Evolutionary conservation across 2,888 invertebrate genomes (phyloP), one percentile per base, ranked within the genome.

Genomic region (Panorpa germanica): DNA sequence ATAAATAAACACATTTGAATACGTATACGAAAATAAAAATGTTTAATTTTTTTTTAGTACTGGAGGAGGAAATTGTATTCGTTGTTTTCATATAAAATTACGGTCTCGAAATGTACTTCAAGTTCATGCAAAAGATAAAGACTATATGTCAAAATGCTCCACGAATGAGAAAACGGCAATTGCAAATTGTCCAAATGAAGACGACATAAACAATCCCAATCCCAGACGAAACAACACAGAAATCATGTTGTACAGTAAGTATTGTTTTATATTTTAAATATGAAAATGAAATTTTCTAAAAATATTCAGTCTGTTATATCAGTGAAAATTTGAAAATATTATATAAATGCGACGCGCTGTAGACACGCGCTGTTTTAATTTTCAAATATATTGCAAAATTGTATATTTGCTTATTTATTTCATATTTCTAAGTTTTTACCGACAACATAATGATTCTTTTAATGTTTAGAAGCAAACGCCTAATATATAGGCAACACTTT

Each of bases 241-340:
- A 50, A 61, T 68, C 32, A 59, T 68, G 40, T 52, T 70, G 29
- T 70, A 66, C 47, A 67, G 68, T 68, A 53, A 59, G 65, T 59
- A 38, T 25, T 5, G 12, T 25, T 19, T 35, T 28, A 29, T 3
- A 13, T 22, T 13, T 15, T 16, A 19, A 14, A 27, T 16, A 22
- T 5, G 10, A 29, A 27, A n/a, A 20, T 10, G 11, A 12, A n/a
- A 19, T 25, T 28, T 11, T 18, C 25, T 31, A 28, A 20, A 24
- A 25, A 20, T 24, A 24, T 18, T 21, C 13, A 13, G n/a, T 31
- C 26, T n/a, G n/a, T n/a, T n/a, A n/a, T n/a, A n/a, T n/a, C n/a
- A n/a, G n/a, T n/a, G n/a, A n/a, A n/a, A n/a, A n/a, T n/a, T n/a
- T n/a, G n/a, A n/a, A n/a, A n/a, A n/a, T n/a, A n/a, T n/a, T n/a